Evolutionary conservation across 2,888 invertebrate genomes (phyloP).

Genomic region (Micropterix aruncella): DNA sequence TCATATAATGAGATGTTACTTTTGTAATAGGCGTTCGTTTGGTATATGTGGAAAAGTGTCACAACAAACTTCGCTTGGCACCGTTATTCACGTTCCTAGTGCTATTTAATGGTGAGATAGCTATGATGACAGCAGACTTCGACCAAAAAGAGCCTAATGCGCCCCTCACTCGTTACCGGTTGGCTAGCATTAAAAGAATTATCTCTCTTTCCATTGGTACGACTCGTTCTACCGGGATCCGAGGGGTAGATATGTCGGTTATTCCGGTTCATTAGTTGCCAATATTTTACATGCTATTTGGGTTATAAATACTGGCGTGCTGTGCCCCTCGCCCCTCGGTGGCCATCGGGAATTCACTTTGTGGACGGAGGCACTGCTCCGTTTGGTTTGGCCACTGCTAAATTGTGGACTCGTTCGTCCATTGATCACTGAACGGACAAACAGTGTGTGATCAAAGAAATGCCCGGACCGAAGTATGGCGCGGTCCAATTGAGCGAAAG

Average conservation of each 20-base stretch:
- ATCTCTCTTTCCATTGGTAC: constrained; percentile 6
- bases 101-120: too few relatives aligned
- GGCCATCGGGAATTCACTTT: background rate
- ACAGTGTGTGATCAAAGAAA: background rate
- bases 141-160: too few relatives aligned
- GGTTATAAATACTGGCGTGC: constrained; percentile 3
- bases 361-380: background rate
- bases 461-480: background rate
- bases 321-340: constrained; percentile 2
- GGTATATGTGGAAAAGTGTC: too few relatives aligned
- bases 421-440: background rate
- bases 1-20: too few relatives aligned
- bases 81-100: too few relatives aligned
- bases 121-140: too few relatives aligned
- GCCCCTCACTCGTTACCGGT: constrained; percentile 7
- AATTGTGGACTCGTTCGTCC: background rate
- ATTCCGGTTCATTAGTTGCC: constrained; percentile 12
- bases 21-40: too few relatives aligned
- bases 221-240: constrained; percentile 1
- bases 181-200: constrained; percentile 12
- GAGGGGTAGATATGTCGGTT: constrained; percentile 4
- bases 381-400: background rate
- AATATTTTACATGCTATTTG: constrained; percentile 9
- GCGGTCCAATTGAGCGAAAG: background rate
- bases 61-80: too few relatives aligned